Conservation (phyloP, 2,113 vertebrate genomes). For the Diadophis punctatus region DNA sequence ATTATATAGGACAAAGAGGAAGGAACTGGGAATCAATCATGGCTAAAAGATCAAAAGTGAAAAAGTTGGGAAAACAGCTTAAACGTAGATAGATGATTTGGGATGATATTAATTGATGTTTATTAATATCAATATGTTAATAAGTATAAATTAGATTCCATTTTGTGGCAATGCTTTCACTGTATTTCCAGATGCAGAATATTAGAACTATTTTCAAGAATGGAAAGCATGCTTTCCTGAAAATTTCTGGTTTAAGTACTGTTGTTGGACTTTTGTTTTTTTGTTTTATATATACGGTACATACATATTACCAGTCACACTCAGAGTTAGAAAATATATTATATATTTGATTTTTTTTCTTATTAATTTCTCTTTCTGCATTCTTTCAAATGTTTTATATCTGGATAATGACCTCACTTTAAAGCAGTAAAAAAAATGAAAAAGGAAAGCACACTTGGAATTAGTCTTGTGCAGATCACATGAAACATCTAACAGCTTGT, state of each 20-base stretch:
- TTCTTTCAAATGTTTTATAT: background rate
- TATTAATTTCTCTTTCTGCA: background rate
- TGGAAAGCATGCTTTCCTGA: background rate
- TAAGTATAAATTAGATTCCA: background rate
- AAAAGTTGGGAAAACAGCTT: background rate
- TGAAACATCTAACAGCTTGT: background rate
- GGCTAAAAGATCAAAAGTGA: background rate
- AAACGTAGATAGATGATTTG: background rate
- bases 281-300: background rate
- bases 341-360: background rate
- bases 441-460: background rate
- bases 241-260: background rate
- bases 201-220: background rate
- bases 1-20: background rate
- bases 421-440: background rate
- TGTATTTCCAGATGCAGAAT: background rate
- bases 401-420: background rate
- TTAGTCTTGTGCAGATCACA: background rate
- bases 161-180: background rate
- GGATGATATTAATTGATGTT: background rate
- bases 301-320: background rate
- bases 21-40: background rate
- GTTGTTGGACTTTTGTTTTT: background rate
- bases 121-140: background rate
- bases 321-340: background rate